Percentiles rank a stretch among this genome's conserved stretches.
Evolutionary conservation across 2,797 vertebrate species (phyloP).

Genomic region (Hybognathus amarus): DNA sequence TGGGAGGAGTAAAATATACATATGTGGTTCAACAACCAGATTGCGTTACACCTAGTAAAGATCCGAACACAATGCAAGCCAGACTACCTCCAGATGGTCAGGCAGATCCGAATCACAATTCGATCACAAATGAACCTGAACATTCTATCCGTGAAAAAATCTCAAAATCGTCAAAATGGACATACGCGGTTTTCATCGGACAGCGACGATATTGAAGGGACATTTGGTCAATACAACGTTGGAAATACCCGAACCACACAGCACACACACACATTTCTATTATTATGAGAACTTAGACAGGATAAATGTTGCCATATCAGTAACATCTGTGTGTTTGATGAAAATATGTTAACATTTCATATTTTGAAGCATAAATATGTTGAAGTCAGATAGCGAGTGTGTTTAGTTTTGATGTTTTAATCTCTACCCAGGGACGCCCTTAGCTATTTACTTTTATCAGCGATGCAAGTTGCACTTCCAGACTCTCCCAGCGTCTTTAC

Average conservation of each 20-base stretch:
- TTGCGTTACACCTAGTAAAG: too few relatives aligned
- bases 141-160: too few relatives aligned
- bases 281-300: not conserved
- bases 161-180: too few relatives aligned
- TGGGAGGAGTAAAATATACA: too few relatives aligned
- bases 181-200: too few relatives aligned
- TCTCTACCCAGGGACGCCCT: slow-evolving; percentile 13
- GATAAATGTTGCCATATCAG: slow-evolving; percentile 18
- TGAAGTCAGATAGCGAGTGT: slow-evolving; percentile 41
- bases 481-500: not conserved
- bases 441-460: slow-evolving; percentile 50
- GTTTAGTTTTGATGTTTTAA: slow-evolving; percentile 48
- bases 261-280: too few relatives aligned
- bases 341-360: slow-evolving; percentile 43
- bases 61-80: too few relatives aligned
- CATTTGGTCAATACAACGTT: not conserved
- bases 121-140: too few relatives aligned
- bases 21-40: too few relatives aligned
- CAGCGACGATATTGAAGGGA: too few relatives aligned
- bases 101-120: too few relatives aligned
- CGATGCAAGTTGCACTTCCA: slow-evolving; percentile 41
- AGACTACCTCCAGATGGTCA: too few relatives aligned
- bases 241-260: not conserved
- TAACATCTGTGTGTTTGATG: slow-evolving; percentile 30
- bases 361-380: slow-evolving; percentile 51